Evolutionary conservation across 2,888 invertebrate genomes (phyloP).

Genomic region (Athrips mouffetella): DNA sequence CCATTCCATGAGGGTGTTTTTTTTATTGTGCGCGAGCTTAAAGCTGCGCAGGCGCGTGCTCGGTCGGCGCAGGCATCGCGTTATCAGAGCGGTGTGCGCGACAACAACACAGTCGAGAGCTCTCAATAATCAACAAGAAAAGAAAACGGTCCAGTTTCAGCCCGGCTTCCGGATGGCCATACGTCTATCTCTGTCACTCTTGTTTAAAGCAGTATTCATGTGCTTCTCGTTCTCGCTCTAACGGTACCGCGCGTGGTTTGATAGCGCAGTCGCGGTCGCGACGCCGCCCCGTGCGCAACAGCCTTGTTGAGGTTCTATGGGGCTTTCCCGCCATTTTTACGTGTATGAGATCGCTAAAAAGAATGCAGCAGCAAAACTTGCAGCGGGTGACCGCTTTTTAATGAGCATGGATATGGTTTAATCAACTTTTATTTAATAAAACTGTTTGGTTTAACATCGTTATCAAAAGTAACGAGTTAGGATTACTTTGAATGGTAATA

Average conservation of each 20-base stretch:
- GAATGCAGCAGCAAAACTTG: not conserved
- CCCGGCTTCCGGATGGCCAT: slow-evolving; percentile 76
- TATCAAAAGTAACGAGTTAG: no score
- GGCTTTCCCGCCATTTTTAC: slow-evolving; percentile 49
- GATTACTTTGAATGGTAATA: not conserved
- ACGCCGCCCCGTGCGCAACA: slow-evolving; percentile 52
- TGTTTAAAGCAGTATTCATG: slow-evolving; percentile 26
- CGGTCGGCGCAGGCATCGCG: slow-evolving; percentile 72
- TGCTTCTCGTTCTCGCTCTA: slow-evolving; percentile 65
- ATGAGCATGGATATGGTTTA: no score
- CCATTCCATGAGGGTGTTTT: slow-evolving; percentile 61
- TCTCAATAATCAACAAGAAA: slow-evolving; percentile 78
- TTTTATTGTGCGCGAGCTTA: slow-evolving; percentile 59
- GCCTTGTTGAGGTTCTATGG: slow-evolving; percentile 20
- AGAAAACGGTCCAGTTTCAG: slow-evolving; percentile 80
- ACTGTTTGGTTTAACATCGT: no score
- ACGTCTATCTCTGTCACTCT: slow-evolving; percentile 57
- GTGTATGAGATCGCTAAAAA: slow-evolving; percentile 42
- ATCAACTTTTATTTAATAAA: no score
- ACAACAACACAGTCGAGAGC: slow-evolving; percentile 77
- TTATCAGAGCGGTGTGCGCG: slow-evolving; percentile 75
- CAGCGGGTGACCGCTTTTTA: not conserved
- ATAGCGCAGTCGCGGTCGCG: slow-evolving; percentile 70
- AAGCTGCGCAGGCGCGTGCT: slow-evolving; percentile 69
- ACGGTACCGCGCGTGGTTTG: slow-evolving; percentile 63